Percentiles rank a stretch among this genome's conserved stretches.
These are phyloP conservation scores for Volucella bombylans DNA, from an alignment of 2,888 invertebrate species.

Conservation along the genomic window DNA sequence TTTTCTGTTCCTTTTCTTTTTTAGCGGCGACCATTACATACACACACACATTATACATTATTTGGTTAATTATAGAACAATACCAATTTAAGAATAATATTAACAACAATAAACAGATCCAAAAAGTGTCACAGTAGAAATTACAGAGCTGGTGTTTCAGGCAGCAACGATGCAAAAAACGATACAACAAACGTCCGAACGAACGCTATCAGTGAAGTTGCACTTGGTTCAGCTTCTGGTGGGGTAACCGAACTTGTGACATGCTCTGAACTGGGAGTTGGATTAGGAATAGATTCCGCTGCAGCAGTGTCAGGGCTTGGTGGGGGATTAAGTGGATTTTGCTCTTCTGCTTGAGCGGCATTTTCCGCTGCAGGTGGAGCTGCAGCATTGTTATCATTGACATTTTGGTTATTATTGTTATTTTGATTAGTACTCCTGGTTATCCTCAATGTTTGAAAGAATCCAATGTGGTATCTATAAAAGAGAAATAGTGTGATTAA, in stretches of 20 bases:
- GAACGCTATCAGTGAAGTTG: constrained; percentile 87
- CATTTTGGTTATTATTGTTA: constrained; percentile 81
- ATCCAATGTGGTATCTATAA: constrained; percentile 88
- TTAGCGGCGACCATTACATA: constrained; percentile 34
- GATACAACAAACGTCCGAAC: constrained; percentile 95
- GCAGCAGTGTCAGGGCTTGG: constrained; percentile 72
- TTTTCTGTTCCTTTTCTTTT: constrained; percentile 13
- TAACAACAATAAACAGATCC: constrained; percentile 64
- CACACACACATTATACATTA: constrained; percentile 27
- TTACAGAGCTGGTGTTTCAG: constrained; percentile 88
- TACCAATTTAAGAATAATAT: constrained; percentile 60
- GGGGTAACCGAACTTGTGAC: constrained; percentile 66
- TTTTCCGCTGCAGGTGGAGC: constrained; percentile 57
- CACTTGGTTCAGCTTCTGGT: constrained; percentile 81
- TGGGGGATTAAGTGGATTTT: constrained; percentile 28
- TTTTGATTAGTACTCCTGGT: constrained; percentile 79
- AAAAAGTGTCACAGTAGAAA: constrained; percentile 42
- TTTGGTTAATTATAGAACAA: constrained; percentile 55
- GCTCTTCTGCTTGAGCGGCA: constrained; percentile 50
- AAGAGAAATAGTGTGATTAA: constrained; percentile 42
- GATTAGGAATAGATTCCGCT: constrained; percentile 74
- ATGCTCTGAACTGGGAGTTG: constrained; percentile 60
- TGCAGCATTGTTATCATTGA: constrained; percentile 78
- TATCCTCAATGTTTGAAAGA: constrained; percentile 84
- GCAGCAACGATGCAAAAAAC: constrained; percentile 96